Evolutionary conservation across 2,888 invertebrate species (phyloP), one percentile per base, ranked within the genome.

Genomic region (Cryptocephalus primarius): DNA sequence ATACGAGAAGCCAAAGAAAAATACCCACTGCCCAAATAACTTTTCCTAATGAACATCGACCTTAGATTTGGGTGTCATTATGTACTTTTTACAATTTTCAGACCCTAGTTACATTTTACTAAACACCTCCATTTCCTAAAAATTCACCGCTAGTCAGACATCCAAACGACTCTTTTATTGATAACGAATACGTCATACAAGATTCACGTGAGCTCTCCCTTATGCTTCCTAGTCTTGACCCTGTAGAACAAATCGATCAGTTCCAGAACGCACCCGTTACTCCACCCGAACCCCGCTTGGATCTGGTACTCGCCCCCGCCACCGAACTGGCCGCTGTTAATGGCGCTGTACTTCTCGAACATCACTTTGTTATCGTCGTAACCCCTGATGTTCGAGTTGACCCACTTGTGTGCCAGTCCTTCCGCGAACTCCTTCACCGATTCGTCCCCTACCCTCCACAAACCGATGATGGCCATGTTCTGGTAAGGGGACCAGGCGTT

Each of bases 401-500:
- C 74, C 87, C 88, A 89, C 42, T 74, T 75, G 12, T 79, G 72
- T 1, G 86, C 84, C 33, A 88, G 69, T 39, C 79, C 69, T 55
- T 75, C 74, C 0, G 88, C 87, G 2, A 43, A 33, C 11, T 73
- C 62, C 43, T 72, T 66, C 0, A 81, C 79, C 58, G 77, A 75
- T 1, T 62, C 55, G 8, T 75, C 75, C 0, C 72, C 74, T 38
- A 43, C 47, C 38, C 76, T 74, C 44, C 80, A 75, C 48, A 88
- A 67, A 38, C 82, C 82, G 62, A 82, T 78, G 1, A 89, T 78
- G 1, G 85, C 70, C 44, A 88, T 77, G 58, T 85, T 83, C 51
- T 88, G 83, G 40, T 85, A 75, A 4, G 90, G 90, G 0, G 90
- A 83, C 90, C 90, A 91, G 0, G 85, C 87, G 62, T 90, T 90